These are phyloP conservation scores for Balearica regulorum DNA, from an alignment of 2,797 vertebrate species.

Conservation along the genomic window DNA sequence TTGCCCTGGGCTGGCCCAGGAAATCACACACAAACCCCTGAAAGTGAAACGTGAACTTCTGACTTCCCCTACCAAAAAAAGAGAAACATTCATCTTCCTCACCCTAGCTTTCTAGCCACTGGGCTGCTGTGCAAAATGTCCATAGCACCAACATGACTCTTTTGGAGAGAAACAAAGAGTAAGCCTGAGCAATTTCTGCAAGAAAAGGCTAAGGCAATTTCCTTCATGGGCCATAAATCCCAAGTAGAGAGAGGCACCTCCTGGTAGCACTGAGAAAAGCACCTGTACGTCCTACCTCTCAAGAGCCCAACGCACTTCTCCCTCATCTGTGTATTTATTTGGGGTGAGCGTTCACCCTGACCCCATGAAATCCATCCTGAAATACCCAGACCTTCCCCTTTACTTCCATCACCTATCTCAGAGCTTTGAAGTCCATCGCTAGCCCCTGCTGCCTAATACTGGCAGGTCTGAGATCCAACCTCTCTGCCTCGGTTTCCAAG, in stretches of 20 bases:
- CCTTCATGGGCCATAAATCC: constrained; percentile 23
- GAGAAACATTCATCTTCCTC: not conserved
- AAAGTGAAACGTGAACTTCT: not conserved
- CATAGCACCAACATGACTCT: not conserved
- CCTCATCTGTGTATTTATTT: not conserved
- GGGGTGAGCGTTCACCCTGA: not conserved
- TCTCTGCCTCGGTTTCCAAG: not conserved
- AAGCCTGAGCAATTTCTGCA: not conserved
- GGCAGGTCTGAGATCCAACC: not conserved
- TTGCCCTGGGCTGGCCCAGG: not conserved
- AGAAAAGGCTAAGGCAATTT: not conserved
- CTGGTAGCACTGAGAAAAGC: constrained; percentile 65
- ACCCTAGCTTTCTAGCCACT: not conserved
- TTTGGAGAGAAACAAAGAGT: not conserved
- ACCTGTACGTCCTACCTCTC: not conserved
- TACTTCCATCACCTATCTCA: not conserved
- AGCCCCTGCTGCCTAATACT: fast-evolving
- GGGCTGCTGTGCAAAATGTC: not conserved
- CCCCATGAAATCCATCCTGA: not conserved
- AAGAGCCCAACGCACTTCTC: not conserved
- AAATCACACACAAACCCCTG: not conserved
- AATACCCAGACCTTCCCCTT: not conserved
- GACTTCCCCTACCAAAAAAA: not conserved
- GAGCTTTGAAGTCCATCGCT: not conserved
- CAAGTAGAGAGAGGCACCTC: constrained; percentile 68